phyloP scores from a whole-genome alignment of 2,888 invertebrate species.

The Rhingia rostrata region DNA sequence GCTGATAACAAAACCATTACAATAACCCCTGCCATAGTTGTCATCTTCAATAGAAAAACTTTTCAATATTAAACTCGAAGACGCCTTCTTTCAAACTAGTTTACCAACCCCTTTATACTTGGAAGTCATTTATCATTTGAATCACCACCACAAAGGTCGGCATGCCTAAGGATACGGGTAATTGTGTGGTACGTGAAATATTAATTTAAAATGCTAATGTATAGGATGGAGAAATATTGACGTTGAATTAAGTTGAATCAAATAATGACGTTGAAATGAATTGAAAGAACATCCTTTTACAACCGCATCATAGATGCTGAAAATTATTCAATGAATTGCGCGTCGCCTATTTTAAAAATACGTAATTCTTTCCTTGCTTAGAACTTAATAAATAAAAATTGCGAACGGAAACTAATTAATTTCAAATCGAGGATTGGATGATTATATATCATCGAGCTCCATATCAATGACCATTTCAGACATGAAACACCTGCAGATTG shows the following conservation, averaged over 20 bases:
- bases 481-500: slow-evolving; percentile 60
- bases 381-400: neutral
- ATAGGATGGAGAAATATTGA: too few relatives aligned
- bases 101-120: slow-evolving; percentile 1
- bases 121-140: slow-evolving; percentile 60
- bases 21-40: slow-evolving; percentile 33
- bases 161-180: neutral
- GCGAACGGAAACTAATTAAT: slow-evolving; percentile 49
- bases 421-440: slow-evolving; percentile 42
- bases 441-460: slow-evolving; percentile 47
- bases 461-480: slow-evolving; percentile 59
- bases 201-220: neutral
- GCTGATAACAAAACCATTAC: slow-evolving; percentile 42
- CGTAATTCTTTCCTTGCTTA: slow-evolving; percentile 9
- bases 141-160: slow-evolving; percentile 16
- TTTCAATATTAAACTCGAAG: slow-evolving; percentile 1
- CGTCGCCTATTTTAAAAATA: neutral
- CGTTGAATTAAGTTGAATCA: too few relatives aligned
- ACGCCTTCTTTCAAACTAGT: neutral
- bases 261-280: too few relatives aligned
- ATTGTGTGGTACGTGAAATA: neutral
- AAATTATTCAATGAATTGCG: slow-evolving; percentile 13
- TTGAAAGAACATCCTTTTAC: neutral
- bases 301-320: slow-evolving; percentile 1
- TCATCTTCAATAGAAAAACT: slow-evolving; percentile 10